Base-by-base conservation (phyloP, 2,888 invertebrate genomes). In the Selenia dentaria region DNA sequence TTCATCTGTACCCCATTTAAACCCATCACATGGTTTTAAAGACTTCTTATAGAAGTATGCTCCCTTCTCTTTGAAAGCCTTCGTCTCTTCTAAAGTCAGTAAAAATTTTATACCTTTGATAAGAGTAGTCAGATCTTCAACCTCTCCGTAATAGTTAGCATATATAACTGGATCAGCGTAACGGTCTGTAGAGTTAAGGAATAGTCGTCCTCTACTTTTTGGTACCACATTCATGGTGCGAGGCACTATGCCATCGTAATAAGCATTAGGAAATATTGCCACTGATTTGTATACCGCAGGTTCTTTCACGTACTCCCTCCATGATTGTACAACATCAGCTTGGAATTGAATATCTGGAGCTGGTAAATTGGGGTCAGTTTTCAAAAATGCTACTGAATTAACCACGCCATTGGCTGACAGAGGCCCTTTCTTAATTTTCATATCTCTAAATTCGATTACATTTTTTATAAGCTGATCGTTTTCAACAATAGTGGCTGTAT, bases 151-250 rank as follows among this genome's bases (percentile, higher is more conserved):
- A 37, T 93, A 94, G 45, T 93, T 94, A 0, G 96, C 92, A 61
- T 93, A 92, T 31, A 97, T 92, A 14, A 94, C 65, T 0, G 96
- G 96, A 26, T 91, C 83, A 0, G 94, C 94, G 61, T 92, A 87
- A 0, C 96, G 96, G 79, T 97, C 92, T 0, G 92, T 91, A 0
- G 88, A 77, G 60, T 94, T 94, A 0, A 97, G 74, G 18, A 79
- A 63, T 0, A 95, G 51, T 9, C 81, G 79, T 0, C 95, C 95
- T 59, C 93, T 82, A 55, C 94, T 94, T 54, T 87, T 85, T 0
- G 94, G 94, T 3, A 85, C 79, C 26, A 94, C 59, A 12, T 93
- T 78, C 62, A 93, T 91, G 0, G 93, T 90, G 42, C 93, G 83
- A 0, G 93, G 77, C 45, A 90, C 76, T 2, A 94, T 70, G 0